Conservation (phyloP, 2,113 vertebrate species). For the Okapia johnstoni region DNA sequence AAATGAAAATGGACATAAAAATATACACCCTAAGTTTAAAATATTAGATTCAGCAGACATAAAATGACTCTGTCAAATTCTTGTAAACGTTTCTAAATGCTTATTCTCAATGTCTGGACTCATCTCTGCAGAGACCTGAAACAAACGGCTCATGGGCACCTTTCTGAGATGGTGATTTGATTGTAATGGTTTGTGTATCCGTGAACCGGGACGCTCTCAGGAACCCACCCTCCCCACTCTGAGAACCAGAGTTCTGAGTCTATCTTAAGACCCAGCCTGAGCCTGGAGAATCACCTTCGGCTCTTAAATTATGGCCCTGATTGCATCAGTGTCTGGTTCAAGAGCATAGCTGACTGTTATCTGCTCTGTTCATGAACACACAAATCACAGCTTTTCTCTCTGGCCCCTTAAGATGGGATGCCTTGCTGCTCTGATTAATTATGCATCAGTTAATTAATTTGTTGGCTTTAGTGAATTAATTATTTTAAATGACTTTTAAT, state of each 20-base stretch:
- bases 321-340: background rate
- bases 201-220: background rate
- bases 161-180: background rate
- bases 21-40: background rate
- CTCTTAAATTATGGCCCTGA: background rate
- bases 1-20: constrained; percentile 14
- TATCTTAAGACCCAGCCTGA: background rate
- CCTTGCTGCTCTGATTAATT: constrained; percentile 64
- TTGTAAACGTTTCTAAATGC: background rate
- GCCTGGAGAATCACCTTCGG: accelerated
- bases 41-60: background rate
- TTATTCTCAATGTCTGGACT: background rate
- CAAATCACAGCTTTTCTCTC: constrained; percentile 43
- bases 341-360: background rate
- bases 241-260: background rate
- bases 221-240: background rate
- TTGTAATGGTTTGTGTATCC: background rate
- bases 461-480: constrained; percentile 66
- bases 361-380: background rate
- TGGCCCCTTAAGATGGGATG: constrained; percentile 35
- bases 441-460: constrained; percentile 72
- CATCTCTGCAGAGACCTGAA: background rate
- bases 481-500: constrained; percentile 71
- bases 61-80: background rate
- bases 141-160: background rate